Evolutionary conservation across 2,113 vertebrate species (phyloP), one percentile per base, ranked within the genome.

Genomic region (Etheostoma spectabile): DNA sequence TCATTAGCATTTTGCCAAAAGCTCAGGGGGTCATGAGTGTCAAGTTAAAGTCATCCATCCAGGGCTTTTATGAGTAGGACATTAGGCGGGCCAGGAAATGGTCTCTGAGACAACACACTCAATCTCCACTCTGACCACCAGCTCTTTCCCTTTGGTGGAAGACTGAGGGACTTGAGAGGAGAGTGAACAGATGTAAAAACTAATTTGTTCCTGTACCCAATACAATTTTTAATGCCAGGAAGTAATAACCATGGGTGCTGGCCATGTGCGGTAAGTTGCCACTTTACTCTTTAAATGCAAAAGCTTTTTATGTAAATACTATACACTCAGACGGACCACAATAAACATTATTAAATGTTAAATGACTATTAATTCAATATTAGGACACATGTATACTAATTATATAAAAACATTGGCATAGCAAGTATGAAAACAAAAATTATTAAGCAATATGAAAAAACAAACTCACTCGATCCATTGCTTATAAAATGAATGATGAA

Each of bases 141-240:
- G 67, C 33, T 57, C 51, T 77, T 66, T 84, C 68, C 64, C 66
- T 70, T 42, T 38, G 42, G 70, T 77, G 73, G 70, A 82, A 82
- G 85, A 82, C 71, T 83, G 83, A 85, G 21, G 65, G 46, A 81
- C 83, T 77, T 27, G 12, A 80, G 76, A 85, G 70, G 85, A 84
- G 65, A 46, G 49, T 42, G 72, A 85, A 80, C 74, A 82, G 83
- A 89, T 90, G 86, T 85, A 84, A 90, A 88, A 88, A 85, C 73
- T 57, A 71, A 91, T 88, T 90, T 89, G 60, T 82, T 93, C 65
- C 78, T 83, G 75, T 78, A 89, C 70, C 67, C 77, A 83, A 42
- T 81, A 73, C 16, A 19, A 80, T 78, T 88, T 90, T 87, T 74
- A 86, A 85, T 90, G 81, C 65, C 73, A 55, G 74, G 77, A 91